Evolutionary conservation across 2,113 vertebrate genomes (phyloP).

Genomic region (Erinaceus europaeus): DNA sequence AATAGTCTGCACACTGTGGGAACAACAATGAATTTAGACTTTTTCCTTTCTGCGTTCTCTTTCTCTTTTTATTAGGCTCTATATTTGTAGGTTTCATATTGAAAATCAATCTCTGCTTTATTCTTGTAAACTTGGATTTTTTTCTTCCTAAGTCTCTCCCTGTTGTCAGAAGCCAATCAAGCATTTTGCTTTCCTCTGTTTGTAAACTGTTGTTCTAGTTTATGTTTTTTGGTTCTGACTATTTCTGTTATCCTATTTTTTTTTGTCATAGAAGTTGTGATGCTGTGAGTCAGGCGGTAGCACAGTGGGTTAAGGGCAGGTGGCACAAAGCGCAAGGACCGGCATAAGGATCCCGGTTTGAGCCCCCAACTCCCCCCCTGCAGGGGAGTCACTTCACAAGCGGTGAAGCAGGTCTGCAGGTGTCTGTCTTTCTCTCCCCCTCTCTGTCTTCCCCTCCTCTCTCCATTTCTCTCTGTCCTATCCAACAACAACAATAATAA

Average conservation of each 20-base stretch:
- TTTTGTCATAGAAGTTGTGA: not conserved
- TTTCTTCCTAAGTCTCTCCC: constrained; percentile 54
- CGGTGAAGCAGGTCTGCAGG: too few relatives aligned
- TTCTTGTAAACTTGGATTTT: constrained; percentile 58
- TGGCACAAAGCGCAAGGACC: too few relatives aligned
- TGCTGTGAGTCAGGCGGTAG: not conserved
- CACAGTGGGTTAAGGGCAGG: too few relatives aligned
- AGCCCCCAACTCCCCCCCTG: too few relatives aligned
- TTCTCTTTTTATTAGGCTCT: constrained; percentile 29
- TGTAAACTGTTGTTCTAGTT: constrained; percentile 34
- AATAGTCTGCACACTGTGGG: not conserved
- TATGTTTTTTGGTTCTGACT: constrained; percentile 31
- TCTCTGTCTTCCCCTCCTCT: too few relatives aligned
- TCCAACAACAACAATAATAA: too few relatives aligned
- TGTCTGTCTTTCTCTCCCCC: not conserved
- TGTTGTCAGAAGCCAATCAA: constrained; percentile 56
- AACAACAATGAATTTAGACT: constrained; percentile 35
- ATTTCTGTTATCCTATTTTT: not conserved
- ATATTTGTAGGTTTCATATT: constrained; percentile 1
- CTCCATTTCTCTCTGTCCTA: too few relatives aligned
- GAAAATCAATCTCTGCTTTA: constrained; percentile 67
- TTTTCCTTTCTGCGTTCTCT: not conserved
- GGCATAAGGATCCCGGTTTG: too few relatives aligned
- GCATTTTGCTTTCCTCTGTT: constrained; percentile 3
- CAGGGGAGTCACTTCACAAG: too few relatives aligned